Evolutionary conservation across 2,113 vertebrate species (phyloP), one percentile per base, ranked within the genome.

Genomic region (Tichodroma muraria): DNA sequence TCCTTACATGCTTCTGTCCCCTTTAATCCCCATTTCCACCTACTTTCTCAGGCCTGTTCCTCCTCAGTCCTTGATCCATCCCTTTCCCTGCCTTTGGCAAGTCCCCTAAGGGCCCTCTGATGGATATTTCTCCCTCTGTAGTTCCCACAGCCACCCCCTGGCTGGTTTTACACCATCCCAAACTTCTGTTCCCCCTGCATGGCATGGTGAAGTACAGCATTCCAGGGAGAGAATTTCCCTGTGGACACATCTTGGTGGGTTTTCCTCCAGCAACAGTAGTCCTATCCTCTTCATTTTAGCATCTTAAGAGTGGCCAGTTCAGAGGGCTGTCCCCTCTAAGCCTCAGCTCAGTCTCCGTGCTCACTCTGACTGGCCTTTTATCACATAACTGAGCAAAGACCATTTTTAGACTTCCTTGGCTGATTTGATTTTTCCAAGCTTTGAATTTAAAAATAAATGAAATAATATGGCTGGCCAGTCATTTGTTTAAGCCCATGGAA

Each of bases 321-420:
- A 42, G 5, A 25, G 24, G 6, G 18, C 61, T 90, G 19, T 3
- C 1, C 70, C n/a, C 21, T 61, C 59, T 65, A 56, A 86, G 50
- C 54, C 45, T 73, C 1, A 0, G 0, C 35, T 60, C 0, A 0
- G 16, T 64, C 44, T 85, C 42, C 49, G 7, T 75, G 49, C 68
- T 77, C 38, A 27, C 5, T 49, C 38, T 12, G 9, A 38, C 52
- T 40, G 53, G n/a, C 31, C 22, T 78, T 81, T 30, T 27, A 10
- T 69, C 42, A 44, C 0, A 0, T 38, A 52, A 25, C 37, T 60
- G 12, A 35, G 13, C 25, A 77, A 53, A 90, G 54, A 25, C 18
- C 15, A 7, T 44, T 63, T 75, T 75, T 56, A 66, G 56, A 81
- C 49, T 33, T 80, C 23, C n/a, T 79, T 6, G 9, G 33, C 13